phyloP scores from a whole-genome alignment of 2,113 vertebrate species.

The Setophaga kirtlandii region DNA sequence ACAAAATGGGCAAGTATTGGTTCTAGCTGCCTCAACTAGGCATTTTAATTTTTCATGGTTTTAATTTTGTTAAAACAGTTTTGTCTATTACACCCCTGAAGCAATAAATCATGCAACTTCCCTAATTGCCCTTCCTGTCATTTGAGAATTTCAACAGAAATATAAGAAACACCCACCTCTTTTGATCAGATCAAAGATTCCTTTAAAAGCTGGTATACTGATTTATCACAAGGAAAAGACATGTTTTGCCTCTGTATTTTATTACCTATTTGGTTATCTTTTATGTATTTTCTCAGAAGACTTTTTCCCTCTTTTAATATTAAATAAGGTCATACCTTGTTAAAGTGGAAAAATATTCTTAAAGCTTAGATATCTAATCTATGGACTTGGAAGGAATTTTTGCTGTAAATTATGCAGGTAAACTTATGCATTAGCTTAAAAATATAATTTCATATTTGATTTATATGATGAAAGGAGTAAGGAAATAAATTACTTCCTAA shows the following conservation, averaged over 20 bases:
- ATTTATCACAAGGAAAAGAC: not conserved
- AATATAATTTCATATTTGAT: not conserved
- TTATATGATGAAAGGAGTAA: not conserved
- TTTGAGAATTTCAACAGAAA: constrained; percentile 39
- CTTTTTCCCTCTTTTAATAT: not conserved
- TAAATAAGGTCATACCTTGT: not conserved
- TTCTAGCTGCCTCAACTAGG: not conserved
- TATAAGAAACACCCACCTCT: constrained; percentile 14
- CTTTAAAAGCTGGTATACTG: not conserved
- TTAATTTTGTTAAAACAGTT: not conserved
- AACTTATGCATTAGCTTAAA: not conserved
- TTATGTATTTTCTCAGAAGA: not conserved
- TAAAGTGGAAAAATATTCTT: not conserved
- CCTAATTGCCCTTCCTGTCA: constrained; percentile 8
- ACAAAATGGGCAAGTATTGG: not conserved
- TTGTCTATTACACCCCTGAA: not conserved
- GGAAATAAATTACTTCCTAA: not conserved
- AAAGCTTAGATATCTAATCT: not conserved
- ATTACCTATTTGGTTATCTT: not conserved
- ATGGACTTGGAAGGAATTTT: not conserved
- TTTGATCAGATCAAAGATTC: constrained; percentile 38
- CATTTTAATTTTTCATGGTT: not conserved
- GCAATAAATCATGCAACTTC: constrained; percentile 23
- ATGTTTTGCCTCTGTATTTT: not conserved
- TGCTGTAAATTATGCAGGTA: not conserved